Evolutionary conservation across 2,113 vertebrate genomes (phyloP), one percentile per base, ranked within the genome.

Genomic region (Sminthopsis crassicaudata): DNA sequence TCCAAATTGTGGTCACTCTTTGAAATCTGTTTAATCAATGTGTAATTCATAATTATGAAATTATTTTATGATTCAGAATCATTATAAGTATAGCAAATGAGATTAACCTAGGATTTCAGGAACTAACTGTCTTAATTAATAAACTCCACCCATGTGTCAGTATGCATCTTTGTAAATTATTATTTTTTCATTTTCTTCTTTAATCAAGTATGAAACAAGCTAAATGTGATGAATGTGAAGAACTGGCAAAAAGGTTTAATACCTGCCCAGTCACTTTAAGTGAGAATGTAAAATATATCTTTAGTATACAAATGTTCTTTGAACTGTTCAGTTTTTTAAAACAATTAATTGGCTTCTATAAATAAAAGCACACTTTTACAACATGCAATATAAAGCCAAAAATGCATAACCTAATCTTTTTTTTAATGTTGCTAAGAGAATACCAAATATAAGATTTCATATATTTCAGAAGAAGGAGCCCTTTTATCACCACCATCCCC

Each of bases 31-130:
- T 97, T 98, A 98, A 98, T 98, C 97, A 96, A 98, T 98, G 97
- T 95, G 92, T 97, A 98, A 98, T 98, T 97, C 91, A 97, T 95
- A 98, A 98, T 98, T 98, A 98, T 91, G 67, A 57, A 98, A 97
- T 97, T 98, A 97, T 97, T 98, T 98, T 96, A 96, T 96, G 92
- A 98, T 97, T 98, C 95, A 96, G 67, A 98, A 98, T 96, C 93
- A 97, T 97, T 97, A 91, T 92, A 98, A 96, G 97, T 98, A 96
- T 97, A 97, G 96, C 97, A 97, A 98, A 98, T 97, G 55, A 0
- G 3, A 98, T 98, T 98, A 98, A 98, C 97, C 97, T 91, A 95
- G 46, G 91, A 97, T 97, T 97, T 96, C 97, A 97, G 95, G 95
- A 0, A 19, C 94, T 97, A 97, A 98, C 98, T 97, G 96, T 90